phyloP scores from a whole-genome alignment of 35 echinoderm and acorn worm genomes.

The Strongylocentrotus purpuratus region DNA sequence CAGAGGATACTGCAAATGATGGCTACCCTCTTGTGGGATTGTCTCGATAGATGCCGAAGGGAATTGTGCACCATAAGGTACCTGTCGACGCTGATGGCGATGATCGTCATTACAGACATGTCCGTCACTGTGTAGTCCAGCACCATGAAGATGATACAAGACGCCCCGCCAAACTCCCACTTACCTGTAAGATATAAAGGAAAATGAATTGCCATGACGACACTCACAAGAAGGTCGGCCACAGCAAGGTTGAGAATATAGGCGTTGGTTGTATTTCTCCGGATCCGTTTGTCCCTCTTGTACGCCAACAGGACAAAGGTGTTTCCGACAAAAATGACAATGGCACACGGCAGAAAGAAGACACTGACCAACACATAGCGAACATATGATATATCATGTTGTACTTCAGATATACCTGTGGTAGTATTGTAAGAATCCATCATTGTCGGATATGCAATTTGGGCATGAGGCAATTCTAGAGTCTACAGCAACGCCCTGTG shows the following conservation, averaged over 20 bases:
- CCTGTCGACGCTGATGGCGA: constrained; percentile 4
- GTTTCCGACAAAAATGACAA: background rate
- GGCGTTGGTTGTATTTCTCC: constrained; percentile 5
- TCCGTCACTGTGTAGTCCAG: background rate
- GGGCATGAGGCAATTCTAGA: too few species aligned
- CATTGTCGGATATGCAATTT: too few species aligned
- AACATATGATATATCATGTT: too few species aligned
- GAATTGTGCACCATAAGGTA: background rate
- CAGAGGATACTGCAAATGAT: background rate
- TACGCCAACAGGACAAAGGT: background rate
- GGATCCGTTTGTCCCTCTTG: background rate
- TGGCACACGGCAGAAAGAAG: background rate
- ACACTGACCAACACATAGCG: background rate
- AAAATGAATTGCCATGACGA: background rate
- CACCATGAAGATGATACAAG: background rate
- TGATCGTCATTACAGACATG: constrained; percentile 24
- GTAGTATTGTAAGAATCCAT: too few species aligned
- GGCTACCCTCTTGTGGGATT: background rate
- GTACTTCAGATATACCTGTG: too few species aligned
- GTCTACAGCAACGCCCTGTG: too few species aligned
- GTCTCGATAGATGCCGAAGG: background rate
- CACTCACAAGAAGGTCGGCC: background rate
- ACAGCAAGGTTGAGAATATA: background rate
- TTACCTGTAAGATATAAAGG: background rate
- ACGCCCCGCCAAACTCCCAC: background rate